phyloP scores from a whole-genome alignment of 1,140 invertebrate species.

The Drosophila sechellia region DNA sequence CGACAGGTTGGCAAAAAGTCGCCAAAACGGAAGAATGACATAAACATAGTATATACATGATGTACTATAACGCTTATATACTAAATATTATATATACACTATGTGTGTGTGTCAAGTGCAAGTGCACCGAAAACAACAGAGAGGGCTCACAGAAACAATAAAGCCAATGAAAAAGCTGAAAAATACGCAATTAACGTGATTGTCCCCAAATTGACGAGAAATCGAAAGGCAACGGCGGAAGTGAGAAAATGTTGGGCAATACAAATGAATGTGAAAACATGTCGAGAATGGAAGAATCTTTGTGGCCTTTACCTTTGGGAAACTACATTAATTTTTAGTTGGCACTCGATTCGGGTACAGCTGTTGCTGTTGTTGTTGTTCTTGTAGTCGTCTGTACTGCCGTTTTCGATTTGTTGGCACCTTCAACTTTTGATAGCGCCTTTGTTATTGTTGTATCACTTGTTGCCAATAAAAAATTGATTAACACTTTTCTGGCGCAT shows the following conservation, averaged over 20 bases:
- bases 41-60: background rate
- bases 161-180: conserved; percentile 42
- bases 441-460: conserved; percentile 49
- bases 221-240: conserved; percentile 33
- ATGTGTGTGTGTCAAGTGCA: conserved; percentile 52
- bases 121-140: conserved; percentile 47
- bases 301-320: conserved; percentile 35
- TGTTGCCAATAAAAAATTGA: conserved; percentile 66
- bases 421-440: conserved; percentile 54
- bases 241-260: conserved; percentile 17
- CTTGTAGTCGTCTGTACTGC: conserved; percentile 17
- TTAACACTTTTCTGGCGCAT: conserved; percentile 68
- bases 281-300: conserved; percentile 31
- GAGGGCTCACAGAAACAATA: conserved; percentile 36
- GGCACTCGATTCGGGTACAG: conserved; percentile 34
- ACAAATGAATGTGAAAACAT: background rate
- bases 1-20: conserved; percentile 19
- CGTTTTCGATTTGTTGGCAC: conserved; percentile 53
- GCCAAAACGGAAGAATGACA: conserved; percentile 20
- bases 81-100: background rate
- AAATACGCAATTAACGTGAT: conserved; percentile 66
- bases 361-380: conserved; percentile 11
- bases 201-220: conserved; percentile 61
- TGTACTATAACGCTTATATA: background rate
- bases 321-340: conserved; percentile 38